Evolutionary conservation across 2,113 vertebrate species (phyloP).

Genomic region (Psammodynastes pulverulentus): DNA sequence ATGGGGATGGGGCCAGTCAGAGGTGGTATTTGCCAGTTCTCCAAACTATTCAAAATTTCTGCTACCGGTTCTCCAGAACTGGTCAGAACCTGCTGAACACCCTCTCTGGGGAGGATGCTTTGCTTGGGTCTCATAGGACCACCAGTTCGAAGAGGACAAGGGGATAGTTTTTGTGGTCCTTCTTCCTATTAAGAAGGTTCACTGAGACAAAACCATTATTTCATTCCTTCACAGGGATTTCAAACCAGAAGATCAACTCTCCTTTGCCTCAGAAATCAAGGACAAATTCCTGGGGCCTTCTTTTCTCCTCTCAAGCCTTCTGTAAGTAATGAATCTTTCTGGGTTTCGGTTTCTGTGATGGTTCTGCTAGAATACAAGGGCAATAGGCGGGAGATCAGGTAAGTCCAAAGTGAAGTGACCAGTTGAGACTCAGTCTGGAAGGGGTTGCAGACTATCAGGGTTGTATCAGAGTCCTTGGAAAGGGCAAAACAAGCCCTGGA

Average conservation of each 20-base stretch:
- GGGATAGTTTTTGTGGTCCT: not conserved
- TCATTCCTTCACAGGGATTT: not conserved
- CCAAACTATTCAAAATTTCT: too few species aligned
- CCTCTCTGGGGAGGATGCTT: not conserved
- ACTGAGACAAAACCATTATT: not conserved
- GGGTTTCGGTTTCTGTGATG: not conserved
- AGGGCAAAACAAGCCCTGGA: not conserved
- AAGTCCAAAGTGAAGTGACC: not conserved
- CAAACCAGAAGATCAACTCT: not conserved
- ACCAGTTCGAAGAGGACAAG: not conserved
- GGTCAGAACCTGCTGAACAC: too few species aligned
- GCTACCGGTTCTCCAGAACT: too few species aligned
- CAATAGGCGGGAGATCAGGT: not conserved
- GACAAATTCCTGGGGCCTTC: not conserved
- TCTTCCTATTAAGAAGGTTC: not conserved
- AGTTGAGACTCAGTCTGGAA: not conserved
- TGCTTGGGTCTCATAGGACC: not conserved
- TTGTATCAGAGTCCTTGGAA: not conserved
- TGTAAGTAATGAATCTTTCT: not conserved
- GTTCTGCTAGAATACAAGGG: not conserved
- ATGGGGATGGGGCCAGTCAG: too few species aligned
- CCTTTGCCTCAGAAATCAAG: not conserved
- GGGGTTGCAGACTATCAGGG: not conserved
- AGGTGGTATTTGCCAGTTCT: too few species aligned
- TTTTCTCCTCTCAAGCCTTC: not conserved